Base-by-base conservation (phyloP, 1,140 invertebrate genomes). In the Eueides isabella region DNA sequence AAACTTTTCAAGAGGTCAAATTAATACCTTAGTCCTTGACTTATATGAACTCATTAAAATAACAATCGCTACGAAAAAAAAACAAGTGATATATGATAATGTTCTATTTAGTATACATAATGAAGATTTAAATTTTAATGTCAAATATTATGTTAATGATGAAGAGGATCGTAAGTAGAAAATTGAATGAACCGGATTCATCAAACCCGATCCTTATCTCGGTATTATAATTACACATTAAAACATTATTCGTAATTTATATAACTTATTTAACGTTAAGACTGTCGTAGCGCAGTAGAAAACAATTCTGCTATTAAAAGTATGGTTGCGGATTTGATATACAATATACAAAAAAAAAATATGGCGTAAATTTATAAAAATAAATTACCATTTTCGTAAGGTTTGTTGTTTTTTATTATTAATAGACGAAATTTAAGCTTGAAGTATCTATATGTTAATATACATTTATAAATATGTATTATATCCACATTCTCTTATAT, bases 61-160 rank as follows among this genome's bases (percentile, higher is more conserved):
- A 23, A 55, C 19, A 55, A 19, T 68, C 11, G 23, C 44, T 1
- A 14, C 33, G n/a, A 55, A 26, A 28, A 28, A 33, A 63, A 70
- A 16, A 55, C 7, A 66, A 33, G 48, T 79, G 70, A 80, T 72
- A 72, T 75, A 80, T 77, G 75, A 16, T 77, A 77, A 75, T 80
- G 61, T 55, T 29, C 29, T 3, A 71, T 55, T 72, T 73, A 66
- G 61, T 64, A 70, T 75, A 75, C 73, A 77, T 80, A 73, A 78
- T 76, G 67, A 79, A 65, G 14, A 61, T 71, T 73, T 44, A 73
- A 67, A 67, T 75, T 68, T 69, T n/a, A 61, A 31, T 41, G 35
- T 7, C 38, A 74, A 67, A 71, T 71, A 68, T 11, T 55, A 55
- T 55, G 48, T 55, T 55, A 55, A 55, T 55, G 2, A 26, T 11